Conservation (phyloP, 2,888 invertebrate genomes). For the Zaprionus lineosus region DNA sequence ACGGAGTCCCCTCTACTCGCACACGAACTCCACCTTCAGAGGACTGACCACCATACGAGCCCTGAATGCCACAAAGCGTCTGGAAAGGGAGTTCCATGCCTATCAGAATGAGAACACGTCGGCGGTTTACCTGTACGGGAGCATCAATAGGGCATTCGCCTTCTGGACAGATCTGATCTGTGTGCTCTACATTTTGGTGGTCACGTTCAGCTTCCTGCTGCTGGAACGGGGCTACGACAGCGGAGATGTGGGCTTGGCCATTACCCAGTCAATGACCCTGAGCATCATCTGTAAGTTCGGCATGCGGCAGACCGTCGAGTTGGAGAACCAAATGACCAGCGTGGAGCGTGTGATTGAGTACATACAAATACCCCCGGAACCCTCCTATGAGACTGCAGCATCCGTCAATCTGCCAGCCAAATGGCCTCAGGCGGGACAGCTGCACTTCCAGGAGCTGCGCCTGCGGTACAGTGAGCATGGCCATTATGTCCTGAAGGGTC, state of each 20-base stretch:
- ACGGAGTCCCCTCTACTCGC: conserved; percentile 90
- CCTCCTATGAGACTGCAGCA: conserved; percentile 83
- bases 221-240: conserved; percentile 83
- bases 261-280: conserved; percentile 88
- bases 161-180: conserved; percentile 96
- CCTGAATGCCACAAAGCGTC: conserved; percentile 86
- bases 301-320: conserved; percentile 93
- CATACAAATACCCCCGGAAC: conserved; percentile 86
- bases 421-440: conserved; percentile 88
- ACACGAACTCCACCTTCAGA: conserved; percentile 89
- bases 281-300: conserved; percentile 91
- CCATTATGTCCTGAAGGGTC: conserved; percentile 88
- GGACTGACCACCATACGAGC: conserved; percentile 91
- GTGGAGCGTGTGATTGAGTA: conserved; percentile 94
- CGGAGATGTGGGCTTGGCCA: conserved; percentile 88
- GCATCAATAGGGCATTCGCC: conserved; percentile 95
- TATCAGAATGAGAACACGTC: conserved; percentile 88
- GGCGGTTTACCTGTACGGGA: conserved; percentile 90
- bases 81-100: conserved; percentile 86
- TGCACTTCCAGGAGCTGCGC: conserved; percentile 87
- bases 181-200: conserved; percentile 91
- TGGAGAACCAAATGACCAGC: conserved; percentile 91
- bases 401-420: conserved; percentile 81
- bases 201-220: conserved; percentile 92
- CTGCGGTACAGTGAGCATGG: conserved; percentile 88